phyloP scores from a whole-genome alignment of 2,797 vertebrate species.

The Dicrostonyx torquatus region DNA sequence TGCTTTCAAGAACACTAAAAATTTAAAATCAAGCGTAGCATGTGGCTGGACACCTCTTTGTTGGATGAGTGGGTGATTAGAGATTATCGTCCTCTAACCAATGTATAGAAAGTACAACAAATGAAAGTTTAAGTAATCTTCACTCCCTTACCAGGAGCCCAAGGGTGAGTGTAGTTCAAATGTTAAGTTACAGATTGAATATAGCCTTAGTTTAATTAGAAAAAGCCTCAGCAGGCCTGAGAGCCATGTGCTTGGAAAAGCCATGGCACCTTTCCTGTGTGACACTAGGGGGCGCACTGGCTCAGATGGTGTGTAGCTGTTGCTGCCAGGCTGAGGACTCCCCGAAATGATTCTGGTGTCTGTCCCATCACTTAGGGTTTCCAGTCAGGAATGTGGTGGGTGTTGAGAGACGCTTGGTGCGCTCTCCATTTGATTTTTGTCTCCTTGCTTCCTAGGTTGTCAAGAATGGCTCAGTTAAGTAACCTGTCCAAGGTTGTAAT shows the following conservation, averaged over 20 bases:
- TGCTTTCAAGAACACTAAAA: conserved; percentile 33
- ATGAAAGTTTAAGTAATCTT: not conserved
- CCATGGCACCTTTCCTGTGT: not conserved
- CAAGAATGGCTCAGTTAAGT: conserved; percentile 30
- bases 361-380: not conserved
- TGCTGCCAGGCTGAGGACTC: not conserved
- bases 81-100: conserved; percentile 27
- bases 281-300: not conserved
- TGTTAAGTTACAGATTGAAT: not conserved
- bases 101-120: not conserved
- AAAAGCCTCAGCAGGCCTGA: not conserved
- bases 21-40: conserved; percentile 21
- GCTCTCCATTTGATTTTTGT: not conserved
- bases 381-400: not conserved
- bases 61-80: not conserved
- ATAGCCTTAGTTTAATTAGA: not conserved
- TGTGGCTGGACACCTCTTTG: not conserved
- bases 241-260: not conserved
- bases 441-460: conserved; percentile 41
- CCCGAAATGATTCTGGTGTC: not conserved
- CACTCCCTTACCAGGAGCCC: not conserved
- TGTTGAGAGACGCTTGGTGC: not conserved
- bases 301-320: not conserved
- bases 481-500: not conserved
- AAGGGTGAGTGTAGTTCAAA: conserved; percentile 12